A percentile compares a stretch with the other conserved stretches of the same genome.
phyloP scores from a whole-genome alignment of 2,113 vertebrate species.

The Oxygymnocypris stewartii region DNA sequence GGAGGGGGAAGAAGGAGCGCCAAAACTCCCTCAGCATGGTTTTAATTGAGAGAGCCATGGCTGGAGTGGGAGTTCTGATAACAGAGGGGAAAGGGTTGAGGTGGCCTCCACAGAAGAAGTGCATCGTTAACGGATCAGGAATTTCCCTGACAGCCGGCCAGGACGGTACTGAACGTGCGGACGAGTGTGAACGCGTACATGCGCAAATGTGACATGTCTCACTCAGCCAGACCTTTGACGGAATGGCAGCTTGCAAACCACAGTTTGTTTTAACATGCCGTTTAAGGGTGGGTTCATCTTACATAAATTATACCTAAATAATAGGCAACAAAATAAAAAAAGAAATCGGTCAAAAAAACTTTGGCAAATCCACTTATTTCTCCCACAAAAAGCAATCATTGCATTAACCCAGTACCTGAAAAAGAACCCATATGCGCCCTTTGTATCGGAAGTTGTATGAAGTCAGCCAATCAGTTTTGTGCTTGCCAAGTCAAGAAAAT shows the following conservation, averaged over 20 bases:
- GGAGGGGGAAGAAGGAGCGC: slow-evolving; percentile 6
- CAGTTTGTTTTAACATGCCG: background rate
- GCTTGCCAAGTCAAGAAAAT: background rate
- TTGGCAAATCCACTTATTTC: background rate
- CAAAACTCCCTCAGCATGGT: background rate
- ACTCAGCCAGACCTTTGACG: slow-evolving; percentile 19
- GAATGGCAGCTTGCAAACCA: background rate
- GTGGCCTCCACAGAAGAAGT: slow-evolving; percentile 29
- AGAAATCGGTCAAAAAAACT: background rate
- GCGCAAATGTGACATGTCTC: background rate
- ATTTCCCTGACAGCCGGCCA: slow-evolving; percentile 38
- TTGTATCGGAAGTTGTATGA: background rate
- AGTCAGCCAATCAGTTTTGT: slow-evolving; percentile 3
- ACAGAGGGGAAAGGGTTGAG: slow-evolving; percentile 35
- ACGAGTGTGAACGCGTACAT: slow-evolving; percentile 11
- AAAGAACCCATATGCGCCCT: background rate
- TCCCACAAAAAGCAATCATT: background rate
- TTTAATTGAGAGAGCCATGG: slow-evolving; percentile 45
- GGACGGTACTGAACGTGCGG: background rate
- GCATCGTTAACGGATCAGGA: slow-evolving; percentile 41
- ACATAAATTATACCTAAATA: background rate
- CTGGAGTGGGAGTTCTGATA: slow-evolving; percentile 49
- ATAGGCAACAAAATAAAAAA: background rate
- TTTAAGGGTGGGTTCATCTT: background rate
- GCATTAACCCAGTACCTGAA: background rate